Evolutionary conservation across 2,113 vertebrate species (phyloP).

Genomic region (Atrichornis clamosus): DNA sequence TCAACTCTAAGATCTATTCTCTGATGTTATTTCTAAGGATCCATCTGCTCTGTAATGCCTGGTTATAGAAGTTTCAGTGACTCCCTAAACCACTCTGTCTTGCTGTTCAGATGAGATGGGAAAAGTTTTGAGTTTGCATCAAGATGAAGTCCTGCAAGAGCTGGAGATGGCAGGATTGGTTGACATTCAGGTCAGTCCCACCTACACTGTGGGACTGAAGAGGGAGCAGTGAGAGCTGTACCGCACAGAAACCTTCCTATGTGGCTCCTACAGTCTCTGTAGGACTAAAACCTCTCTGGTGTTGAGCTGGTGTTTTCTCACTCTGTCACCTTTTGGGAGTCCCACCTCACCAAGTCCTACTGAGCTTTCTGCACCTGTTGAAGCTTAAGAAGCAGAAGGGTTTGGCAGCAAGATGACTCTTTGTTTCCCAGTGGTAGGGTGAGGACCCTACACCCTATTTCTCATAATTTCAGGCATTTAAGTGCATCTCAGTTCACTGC

Average conservation of each 20-base stretch:
- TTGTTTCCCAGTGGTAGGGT: neutral
- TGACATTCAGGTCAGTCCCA: neutral
- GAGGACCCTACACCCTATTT: neutral
- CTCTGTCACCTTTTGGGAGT: neutral
- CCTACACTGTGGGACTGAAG: neutral
- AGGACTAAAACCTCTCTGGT: neutral
- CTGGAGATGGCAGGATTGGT: neutral
- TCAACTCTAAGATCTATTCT: neutral
- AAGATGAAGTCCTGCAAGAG: neutral
- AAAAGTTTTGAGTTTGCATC: neutral
- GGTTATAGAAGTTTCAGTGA: neutral
- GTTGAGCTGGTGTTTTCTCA: neutral
- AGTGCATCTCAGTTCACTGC: neutral
- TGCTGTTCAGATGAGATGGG: neutral
- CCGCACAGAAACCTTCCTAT: neutral
- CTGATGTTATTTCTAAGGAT: neutral
- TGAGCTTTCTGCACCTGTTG: neutral
- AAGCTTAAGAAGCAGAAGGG: neutral
- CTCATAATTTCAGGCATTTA: neutral
- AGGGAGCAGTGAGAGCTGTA: neutral
- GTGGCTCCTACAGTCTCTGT: neutral
- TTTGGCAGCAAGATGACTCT: neutral
- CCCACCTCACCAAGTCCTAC: neutral
- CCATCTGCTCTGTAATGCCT: neutral
- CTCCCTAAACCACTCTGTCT: neutral